Base-by-base conservation (phyloP, 2,113 vertebrate genomes). In the Pluvianellus socialis region DNA sequence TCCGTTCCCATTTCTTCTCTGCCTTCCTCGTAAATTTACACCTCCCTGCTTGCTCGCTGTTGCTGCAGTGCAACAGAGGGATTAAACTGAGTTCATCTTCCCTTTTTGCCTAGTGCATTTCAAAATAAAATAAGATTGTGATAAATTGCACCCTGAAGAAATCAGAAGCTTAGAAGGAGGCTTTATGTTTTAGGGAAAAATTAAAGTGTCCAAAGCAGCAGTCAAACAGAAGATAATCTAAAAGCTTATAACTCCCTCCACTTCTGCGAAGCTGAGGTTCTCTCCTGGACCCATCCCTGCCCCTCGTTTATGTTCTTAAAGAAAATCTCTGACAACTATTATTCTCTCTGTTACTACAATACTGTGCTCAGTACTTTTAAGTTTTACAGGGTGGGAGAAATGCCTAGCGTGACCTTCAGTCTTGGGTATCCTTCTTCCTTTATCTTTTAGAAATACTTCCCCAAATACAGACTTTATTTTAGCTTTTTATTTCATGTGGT, bases 71-170 rank as follows among this genome's bases (percentile, higher is more conserved):
- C 62, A 77, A 52, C n/a, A 66, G 71, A 77, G 50, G 71, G 77
- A 94, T 95, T 96, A 95, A 94, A 80, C 2, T 4, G 63, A 79
- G 71, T 83, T 96, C 74, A 92, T 92, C 71, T 88, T 95, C 67
- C 38, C 45, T 66, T 92, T 94, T 90, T 86, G 81, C 84, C 76
- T 95, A 86, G 55, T 79, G 71, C 62, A 63, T 95, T 93, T 86
- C 55, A 62, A 67, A 95, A 90, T 95, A 74, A 85, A 94, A 73
- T 55, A 61, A 52, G 53, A 73, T 45, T 86, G 63, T 83, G 63
- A 92, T 96, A 88, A 97, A 94, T 62, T 90, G 79, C 5, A 90
- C 42, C 42, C 59, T 63, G 74, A 96, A 83, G 84, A 90, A 96
- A 79, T 42, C n/a, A 75, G 74, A 49, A 61, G 67, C 80, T 91